phyloP scores from a whole-genome alignment of 1,140 invertebrate species.

The Nephila pilipes region DNA sequence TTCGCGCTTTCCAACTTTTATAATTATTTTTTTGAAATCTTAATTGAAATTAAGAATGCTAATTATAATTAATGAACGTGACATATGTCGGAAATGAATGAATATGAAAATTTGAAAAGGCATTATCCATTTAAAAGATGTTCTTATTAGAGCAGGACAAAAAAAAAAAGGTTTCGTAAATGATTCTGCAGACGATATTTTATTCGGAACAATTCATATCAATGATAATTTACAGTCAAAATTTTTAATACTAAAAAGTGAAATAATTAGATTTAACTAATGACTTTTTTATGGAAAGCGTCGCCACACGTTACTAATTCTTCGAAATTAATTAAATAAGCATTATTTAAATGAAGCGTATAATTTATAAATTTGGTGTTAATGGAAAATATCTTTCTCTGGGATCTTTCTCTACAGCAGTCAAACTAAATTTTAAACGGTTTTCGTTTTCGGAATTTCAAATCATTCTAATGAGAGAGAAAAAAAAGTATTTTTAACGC shows the following conservation, averaged over 20 bases:
- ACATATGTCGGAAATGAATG: conserved; percentile 26
- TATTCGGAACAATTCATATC: background rate
- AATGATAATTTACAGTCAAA: background rate
- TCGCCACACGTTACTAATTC: background rate
- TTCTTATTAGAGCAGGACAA: background rate
- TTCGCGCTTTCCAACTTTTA: background rate
- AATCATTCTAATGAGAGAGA: background rate
- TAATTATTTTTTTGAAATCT: background rate
- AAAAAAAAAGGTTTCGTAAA: background rate
- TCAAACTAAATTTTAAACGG: background rate
- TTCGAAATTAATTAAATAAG: background rate
- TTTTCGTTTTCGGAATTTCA: background rate
- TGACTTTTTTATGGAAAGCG: background rate
- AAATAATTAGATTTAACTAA: conserved; percentile 30
- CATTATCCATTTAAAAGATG: background rate
- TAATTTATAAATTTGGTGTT: background rate
- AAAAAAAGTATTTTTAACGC: no score
- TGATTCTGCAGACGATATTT: conserved; percentile 19
- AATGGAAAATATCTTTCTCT: background rate
- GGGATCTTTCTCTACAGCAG: background rate
- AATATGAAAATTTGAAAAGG: background rate
- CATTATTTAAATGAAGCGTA: background rate
- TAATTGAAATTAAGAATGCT: conserved; percentile 46
- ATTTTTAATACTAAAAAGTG: background rate
- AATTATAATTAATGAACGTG: conserved; percentile 45